Evolutionary conservation across 1,140 invertebrate species (phyloP).

Genomic region (Dufourea novaeangliae): DNA sequence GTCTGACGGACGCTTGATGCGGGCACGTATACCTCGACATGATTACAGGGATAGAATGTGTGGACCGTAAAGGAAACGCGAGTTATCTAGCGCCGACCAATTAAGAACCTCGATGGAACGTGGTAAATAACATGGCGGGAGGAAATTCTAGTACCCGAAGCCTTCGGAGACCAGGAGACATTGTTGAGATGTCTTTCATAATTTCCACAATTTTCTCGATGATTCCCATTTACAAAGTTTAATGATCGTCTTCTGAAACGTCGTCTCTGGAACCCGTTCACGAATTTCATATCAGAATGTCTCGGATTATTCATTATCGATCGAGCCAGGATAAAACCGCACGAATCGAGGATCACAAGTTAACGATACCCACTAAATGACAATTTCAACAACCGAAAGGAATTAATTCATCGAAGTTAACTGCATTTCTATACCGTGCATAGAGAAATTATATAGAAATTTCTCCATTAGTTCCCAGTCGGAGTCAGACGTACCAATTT

Average conservation of each 20-base stretch:
- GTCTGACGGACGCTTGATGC: background rate
- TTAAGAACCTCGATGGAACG: conserved; percentile 41
- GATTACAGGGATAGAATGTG: conserved; percentile 38
- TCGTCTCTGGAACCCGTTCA: background rate
- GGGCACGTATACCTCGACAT: conserved; percentile 25
- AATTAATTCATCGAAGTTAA: too few relatives aligned
- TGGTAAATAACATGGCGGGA: conserved; percentile 33
- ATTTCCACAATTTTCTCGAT: conserved; percentile 20
- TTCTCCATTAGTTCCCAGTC: background rate
- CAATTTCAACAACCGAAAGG: too few relatives aligned
- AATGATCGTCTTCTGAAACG: background rate
- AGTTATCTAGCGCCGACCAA: conserved; percentile 37
- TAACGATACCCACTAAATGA: too few relatives aligned
- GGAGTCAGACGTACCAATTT: background rate
- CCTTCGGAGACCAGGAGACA: background rate
- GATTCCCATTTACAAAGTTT: conserved; percentile 23
- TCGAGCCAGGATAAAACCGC: too few relatives aligned
- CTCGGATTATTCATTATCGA: background rate
- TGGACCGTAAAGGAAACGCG: conserved; percentile 40
- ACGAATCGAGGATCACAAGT: too few relatives aligned
- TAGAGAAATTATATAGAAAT: background rate
- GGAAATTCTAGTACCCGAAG: conserved; percentile 27
- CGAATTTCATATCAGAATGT: background rate
- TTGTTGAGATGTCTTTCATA: conserved; percentile 34
- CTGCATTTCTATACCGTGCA: too few relatives aligned